Base-by-base conservation (phyloP, 2,113 vertebrate species). In the Pampusana beccarii region DNA sequence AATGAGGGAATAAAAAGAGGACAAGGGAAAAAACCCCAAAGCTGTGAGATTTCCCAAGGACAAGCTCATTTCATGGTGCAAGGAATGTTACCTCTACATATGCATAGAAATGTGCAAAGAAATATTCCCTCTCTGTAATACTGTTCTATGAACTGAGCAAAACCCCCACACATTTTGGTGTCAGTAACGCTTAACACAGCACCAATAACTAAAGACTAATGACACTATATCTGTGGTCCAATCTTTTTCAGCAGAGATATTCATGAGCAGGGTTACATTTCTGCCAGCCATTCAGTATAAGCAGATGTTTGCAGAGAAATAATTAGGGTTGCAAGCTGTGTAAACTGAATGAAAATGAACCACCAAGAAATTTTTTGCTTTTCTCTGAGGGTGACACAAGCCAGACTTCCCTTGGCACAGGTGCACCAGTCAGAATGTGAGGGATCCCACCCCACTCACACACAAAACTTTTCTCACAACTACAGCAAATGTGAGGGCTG, bases 371-470 rank as follows among this genome's bases (percentile, higher is more conserved):
- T 74, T 38, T 73, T 88, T 58, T 88, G 10, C 72, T 70, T 66
- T 83, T 78, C 17, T 31, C 38, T 83, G 64, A 66, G 66, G 75
- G 11, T 51, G 13, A 33, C 36, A 26, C 31, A 90, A 54, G 14
- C 50, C 15, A 46, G n/a, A 20, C 24, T 66, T 86, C 20, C 62
- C 26, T 70, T 2, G 0, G 11, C 1, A 0, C 26, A 28, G 33
- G 8, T 11, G 13, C 34, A 31, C 19, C 6, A 11, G 54, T 9
- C 46, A 73, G 13, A 65, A 20, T 13, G 12, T n/a, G 1, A 0
- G 10, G 38, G 78, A 50, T 83, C 12, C 34, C 11, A 58, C 62
- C 20, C 24, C 6, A 11, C 33, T 88, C 34, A 42, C n/a, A 4
- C 23, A 24, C 7, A 83, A 50, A 92, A 46, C 18, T 61, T 86